phyloP scores from a whole-genome alignment of 2,888 invertebrate genomes.

The Phania funesta region DNA sequence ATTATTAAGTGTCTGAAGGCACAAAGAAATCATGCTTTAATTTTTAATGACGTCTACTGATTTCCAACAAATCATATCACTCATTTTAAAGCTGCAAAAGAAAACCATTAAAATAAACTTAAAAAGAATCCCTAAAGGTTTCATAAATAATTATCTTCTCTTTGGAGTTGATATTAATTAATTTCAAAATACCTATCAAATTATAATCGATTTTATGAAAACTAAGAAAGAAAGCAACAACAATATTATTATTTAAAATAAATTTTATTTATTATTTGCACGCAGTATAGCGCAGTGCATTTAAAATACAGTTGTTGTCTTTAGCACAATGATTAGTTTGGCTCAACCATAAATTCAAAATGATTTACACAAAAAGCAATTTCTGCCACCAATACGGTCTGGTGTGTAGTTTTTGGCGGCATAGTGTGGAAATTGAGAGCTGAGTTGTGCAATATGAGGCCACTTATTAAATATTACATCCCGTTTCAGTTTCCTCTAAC shows the following conservation, averaged over 20 bases:
- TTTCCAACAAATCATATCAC: constrained; percentile 26
- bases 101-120: not conserved
- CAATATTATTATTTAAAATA: constrained; percentile 35
- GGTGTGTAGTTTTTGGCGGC: not conserved
- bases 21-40: constrained; percentile 20
- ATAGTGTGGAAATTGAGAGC: not conserved
- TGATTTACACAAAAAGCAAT: constrained; percentile 59
- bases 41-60: constrained; percentile 41
- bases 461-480: not conserved
- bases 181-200: constrained; percentile 28
- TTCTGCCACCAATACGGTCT: constrained; percentile 20
- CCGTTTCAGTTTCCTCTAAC: no score
- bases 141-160: not conserved
- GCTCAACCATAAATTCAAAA: constrained; percentile 62
- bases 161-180: constrained; percentile 14
- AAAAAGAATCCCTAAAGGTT: constrained; percentile 11
- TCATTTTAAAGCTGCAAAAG: constrained; percentile 5
- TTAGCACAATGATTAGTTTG: constrained; percentile 54
- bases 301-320: constrained; percentile 60
- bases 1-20: constrained; percentile 51
- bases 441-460: not conserved
- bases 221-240: constrained; percentile 46
- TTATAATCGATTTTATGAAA: constrained; percentile 32
- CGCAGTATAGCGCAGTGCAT: constrained; percentile 35
- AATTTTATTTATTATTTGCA: constrained; percentile 56